Base-by-base conservation (phyloP, 2,888 invertebrate genomes). In the Drosophila hawaiiensis region DNA sequence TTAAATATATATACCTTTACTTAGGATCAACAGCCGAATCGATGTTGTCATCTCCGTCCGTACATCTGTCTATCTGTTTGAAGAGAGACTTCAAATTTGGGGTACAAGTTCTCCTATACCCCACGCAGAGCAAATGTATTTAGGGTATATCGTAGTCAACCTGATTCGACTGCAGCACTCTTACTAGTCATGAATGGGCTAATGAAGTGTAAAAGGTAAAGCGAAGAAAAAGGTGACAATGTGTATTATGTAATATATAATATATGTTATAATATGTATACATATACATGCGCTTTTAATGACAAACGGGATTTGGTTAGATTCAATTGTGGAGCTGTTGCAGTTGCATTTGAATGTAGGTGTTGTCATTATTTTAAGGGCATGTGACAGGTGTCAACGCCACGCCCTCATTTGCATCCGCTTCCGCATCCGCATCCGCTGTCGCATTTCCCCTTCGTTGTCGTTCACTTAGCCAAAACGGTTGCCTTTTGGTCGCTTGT, bases 391-490 rank as follows among this genome's bases (percentile, higher is more conserved):
- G 62, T 73, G 73, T 39, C 41, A 58, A 14, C 33, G 50, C 41
- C 4, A 25, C n/a, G 43, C 58, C 56, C 41, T 29, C 50, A 66
- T 50, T 31, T 35, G 35, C 35, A 35, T 25, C 33, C 22, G 43
- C 14, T 61, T 52, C 37, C 25, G n/a, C 35, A 35, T 50, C 50
- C 33, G 12, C 39, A 29, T 29, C 39, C 28, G 60, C 49, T 37
- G 47, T 14, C 55, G 39, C 37, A 28, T 31, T 68, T 60, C 60
- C 61, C 35, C 53, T 53, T 19, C 25, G 19, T 25, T 12, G 39
- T 33, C 64, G 76, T 62, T 78, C 76, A 79, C 76, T 78, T 79
- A 25, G 67, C 74, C 60, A 69, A 60, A 64, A 31, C 55, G 56
- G 66, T 78, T 55, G 64, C 47, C 71, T 74, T 66, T 74, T 43